phyloP scores from a whole-genome alignment of 2,797 vertebrate species.

The Oreonectes daqikongensis region DNA sequence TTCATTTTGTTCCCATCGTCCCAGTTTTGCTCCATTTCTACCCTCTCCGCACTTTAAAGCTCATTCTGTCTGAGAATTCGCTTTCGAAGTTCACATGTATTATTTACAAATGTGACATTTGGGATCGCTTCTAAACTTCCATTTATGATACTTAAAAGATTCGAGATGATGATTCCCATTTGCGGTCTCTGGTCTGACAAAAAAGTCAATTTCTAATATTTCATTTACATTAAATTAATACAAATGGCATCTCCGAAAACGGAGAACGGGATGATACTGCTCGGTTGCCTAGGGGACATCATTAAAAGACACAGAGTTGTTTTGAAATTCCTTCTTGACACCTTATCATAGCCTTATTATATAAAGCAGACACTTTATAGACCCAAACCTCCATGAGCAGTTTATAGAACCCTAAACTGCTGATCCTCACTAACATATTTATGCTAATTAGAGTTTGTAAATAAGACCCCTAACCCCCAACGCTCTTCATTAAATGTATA shows the following conservation, averaged over 20 bases:
- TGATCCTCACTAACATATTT: not conserved
- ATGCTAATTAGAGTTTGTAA: not conserved
- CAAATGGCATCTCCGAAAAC: not conserved
- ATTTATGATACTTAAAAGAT: constrained; percentile 10
- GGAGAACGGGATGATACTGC: not conserved
- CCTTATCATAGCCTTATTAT: not conserved
- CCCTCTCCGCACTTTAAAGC: constrained; percentile 8
- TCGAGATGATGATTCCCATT: not conserved
- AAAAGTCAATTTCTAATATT: not conserved
- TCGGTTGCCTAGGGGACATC: not conserved
- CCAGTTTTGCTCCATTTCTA: constrained; percentile 22
- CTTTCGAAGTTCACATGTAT: constrained; percentile 9
- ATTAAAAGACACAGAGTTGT: not conserved
- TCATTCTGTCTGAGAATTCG: not conserved
- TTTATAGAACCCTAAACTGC: constrained; percentile 7
- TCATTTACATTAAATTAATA: not conserved
- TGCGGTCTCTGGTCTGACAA: not conserved
- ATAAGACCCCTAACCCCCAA: not conserved
- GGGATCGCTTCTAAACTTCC: not conserved
- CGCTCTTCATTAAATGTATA: constrained; percentile 13
- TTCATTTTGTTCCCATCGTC: constrained; percentile 27
- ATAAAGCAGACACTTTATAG: constrained; percentile 4
- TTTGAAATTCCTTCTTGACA: not conserved
- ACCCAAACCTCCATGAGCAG: not conserved
- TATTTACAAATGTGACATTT: constrained; percentile 12